Percentiles rank a stretch among this genome's conserved stretches.
phyloP scores from a whole-genome alignment of 2,113 vertebrate species.

The Salvelinus namaycush region DNA sequence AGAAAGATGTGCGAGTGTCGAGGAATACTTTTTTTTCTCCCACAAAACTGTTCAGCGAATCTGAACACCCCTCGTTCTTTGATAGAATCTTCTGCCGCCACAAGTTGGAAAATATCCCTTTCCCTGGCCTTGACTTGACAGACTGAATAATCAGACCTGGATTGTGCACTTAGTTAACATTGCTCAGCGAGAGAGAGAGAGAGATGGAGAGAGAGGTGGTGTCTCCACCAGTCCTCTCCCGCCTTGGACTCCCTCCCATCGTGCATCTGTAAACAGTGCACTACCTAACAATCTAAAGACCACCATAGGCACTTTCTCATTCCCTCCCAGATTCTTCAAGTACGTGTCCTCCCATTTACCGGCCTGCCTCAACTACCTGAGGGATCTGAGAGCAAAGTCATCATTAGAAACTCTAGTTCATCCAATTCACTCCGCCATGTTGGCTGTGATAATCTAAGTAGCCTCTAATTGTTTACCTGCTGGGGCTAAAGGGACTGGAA shows the following conservation, averaged over 20 bases:
- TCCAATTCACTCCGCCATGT: conserved; percentile 44
- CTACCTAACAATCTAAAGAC: conserved; percentile 28
- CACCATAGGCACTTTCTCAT: conserved; percentile 17
- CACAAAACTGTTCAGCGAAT: not conserved
- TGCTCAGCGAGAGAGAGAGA: conserved; percentile 9
- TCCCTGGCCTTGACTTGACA: conserved; percentile 29
- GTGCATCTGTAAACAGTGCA: conserved; percentile 9
- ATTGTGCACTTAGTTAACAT: conserved; percentile 38
- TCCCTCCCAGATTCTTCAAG: conserved; percentile 52
- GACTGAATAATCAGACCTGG: conserved; percentile 47
- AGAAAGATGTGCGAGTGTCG: conserved; percentile 25
- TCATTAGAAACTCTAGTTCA: conserved; percentile 67
- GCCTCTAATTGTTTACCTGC: conserved; percentile 78
- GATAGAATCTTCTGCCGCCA: not conserved
- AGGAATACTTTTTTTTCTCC: not conserved
- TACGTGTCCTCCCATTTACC: conserved; percentile 19
- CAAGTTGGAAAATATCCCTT: conserved; percentile 3
- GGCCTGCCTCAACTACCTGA: conserved; percentile 22
- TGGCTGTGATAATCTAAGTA: conserved; percentile 70
- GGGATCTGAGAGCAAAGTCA: conserved; percentile 37
- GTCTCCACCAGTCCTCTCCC: conserved; percentile 3
- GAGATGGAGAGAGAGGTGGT: not conserved
- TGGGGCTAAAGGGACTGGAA: conserved; percentile 66
- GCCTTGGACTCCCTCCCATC: conserved; percentile 3
- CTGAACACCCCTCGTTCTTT: not conserved